Conservation (phyloP, 1,140 invertebrate genomes). For the Drosophila ohnishii region DNA sequence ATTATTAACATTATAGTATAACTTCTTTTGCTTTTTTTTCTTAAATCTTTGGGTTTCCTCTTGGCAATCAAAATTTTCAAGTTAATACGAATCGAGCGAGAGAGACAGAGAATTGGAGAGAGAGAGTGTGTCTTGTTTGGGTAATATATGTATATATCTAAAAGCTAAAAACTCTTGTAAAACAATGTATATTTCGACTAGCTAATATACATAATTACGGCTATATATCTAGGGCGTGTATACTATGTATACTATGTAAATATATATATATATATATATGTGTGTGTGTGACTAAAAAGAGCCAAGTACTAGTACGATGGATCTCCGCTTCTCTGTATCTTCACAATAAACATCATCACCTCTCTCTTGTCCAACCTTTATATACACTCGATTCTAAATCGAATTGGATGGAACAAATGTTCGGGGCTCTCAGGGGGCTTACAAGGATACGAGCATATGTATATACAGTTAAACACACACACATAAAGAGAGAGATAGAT, state of each 20-base stretch:
- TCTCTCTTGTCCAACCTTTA: conserved; percentile 33
- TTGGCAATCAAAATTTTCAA: conserved; percentile 56
- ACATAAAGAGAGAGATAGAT: conserved; percentile 15
- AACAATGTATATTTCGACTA: conserved; percentile 50
- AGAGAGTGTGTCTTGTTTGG: conserved; percentile 25
- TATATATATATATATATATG: conserved; percentile 1
- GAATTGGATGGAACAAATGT: conserved; percentile 33
- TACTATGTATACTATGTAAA: conserved; percentile 39
- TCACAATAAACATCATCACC: conserved; percentile 9
- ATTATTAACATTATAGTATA: conserved; percentile 40
- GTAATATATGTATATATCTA: conserved; percentile 22
- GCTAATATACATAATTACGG: conserved; percentile 35
- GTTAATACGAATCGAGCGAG: conserved; percentile 11
- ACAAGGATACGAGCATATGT: conserved; percentile 9
- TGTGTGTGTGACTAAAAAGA: conserved; percentile 26
- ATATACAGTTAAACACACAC: conserved; percentile 27
- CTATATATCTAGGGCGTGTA: conserved; percentile 36
- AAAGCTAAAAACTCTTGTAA: conserved; percentile 44
- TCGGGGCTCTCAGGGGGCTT: not conserved
- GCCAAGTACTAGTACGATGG: conserved; percentile 23
- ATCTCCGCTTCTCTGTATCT: conserved; percentile 9
- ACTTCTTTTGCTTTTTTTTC: conserved; percentile 11
- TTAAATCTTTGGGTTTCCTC: conserved; percentile 10
- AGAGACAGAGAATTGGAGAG: not conserved
- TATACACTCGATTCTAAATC: conserved; percentile 58